Evolutionary conservation across 2,113 vertebrate species (phyloP), one percentile per base, ranked within the genome.

Genomic region (Cheirogaleus medius): DNA sequence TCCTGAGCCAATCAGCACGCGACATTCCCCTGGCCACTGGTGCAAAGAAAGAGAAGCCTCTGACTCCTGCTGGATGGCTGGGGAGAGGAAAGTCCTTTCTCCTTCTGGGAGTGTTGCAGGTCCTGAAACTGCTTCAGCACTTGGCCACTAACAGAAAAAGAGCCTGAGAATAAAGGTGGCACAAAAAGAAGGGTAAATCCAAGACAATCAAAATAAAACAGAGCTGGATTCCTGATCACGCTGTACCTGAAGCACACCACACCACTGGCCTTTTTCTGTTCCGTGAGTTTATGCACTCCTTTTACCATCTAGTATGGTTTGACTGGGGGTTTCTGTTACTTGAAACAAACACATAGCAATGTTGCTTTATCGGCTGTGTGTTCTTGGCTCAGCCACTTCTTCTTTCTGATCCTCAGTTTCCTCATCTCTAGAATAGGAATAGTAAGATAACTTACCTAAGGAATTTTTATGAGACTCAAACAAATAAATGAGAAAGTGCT

Each of bases 391-490:
- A 12, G 34, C 49, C 52, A 15, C 34, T 87, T 83, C 34, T 87
- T 83, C 49, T 94, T 94, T 92, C 78, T 81, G 68, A 86, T 27
- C 32, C 37, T 96, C 47, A 44, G 73, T n/a, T 63, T 90, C 8
- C 54, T 89, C 83, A 60, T 87, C 27, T 93, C 76, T 74, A 64
- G 96, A 52, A 81, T 44, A 20, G 29, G 42, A 91, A 44, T 63
- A 27, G 17, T 49, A 82, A 88, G 77, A 83, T 6, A 52, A 44
- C 25, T 12, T 89, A 69, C 2, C 52, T 82, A 77, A 32, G 37
- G 47, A 60, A 82, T 37, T 85, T 94, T 83, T 94, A 21, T 73
- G 68, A 96, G 69, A 83, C 17, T 80, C 69, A 83, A 87, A 44
- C 82, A 52, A 82, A 82, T 71, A 74, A 42, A 39, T 37, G 56